These are phyloP conservation scores for Pelodytes ibericus DNA, from an alignment of 2,797 vertebrate genomes.

Conservation along the genomic window DNA sequence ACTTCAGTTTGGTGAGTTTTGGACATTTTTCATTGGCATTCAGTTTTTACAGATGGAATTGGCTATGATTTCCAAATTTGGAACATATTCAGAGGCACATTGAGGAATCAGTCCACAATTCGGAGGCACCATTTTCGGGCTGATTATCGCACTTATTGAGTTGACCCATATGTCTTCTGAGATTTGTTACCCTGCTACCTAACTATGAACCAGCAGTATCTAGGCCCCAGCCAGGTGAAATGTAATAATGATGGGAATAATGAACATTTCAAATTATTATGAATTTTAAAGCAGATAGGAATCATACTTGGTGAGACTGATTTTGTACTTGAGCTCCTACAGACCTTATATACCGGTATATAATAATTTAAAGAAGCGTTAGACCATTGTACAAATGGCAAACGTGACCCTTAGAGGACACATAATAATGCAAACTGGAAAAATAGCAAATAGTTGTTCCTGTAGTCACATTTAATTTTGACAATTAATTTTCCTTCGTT, in stretches of 20 bases:
- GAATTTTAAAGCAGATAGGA: not conserved
- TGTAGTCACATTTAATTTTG: conserved; percentile 16
- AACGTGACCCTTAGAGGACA: conserved; percentile 32
- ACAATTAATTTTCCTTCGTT: conserved; percentile 11
- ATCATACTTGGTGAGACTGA: not conserved
- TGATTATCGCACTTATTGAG: no score
- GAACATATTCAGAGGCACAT: no score
- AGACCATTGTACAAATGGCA: conserved; percentile 5
- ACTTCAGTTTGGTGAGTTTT: no score
- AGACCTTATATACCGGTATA: conserved; percentile 26
- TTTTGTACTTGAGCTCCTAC: not conserved
- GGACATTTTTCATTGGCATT: no score
- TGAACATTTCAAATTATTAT: not conserved
- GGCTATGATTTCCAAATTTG: no score
- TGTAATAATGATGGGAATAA: conserved; percentile 16
- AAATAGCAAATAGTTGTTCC: not conserved
- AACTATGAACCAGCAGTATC: no score
- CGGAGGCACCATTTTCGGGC: no score
- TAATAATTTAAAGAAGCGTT: not conserved
- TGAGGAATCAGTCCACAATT: no score
- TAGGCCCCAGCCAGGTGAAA: not conserved
- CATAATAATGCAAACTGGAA: conserved; percentile 11
- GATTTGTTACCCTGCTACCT: no score
- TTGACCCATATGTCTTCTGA: no score
- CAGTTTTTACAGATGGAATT: no score